Percentiles rank a stretch among this genome's conserved stretches.
Evolutionary conservation across 2,888 invertebrate species (phyloP).

Genomic region (Caenorhabditis sp.): DNA sequence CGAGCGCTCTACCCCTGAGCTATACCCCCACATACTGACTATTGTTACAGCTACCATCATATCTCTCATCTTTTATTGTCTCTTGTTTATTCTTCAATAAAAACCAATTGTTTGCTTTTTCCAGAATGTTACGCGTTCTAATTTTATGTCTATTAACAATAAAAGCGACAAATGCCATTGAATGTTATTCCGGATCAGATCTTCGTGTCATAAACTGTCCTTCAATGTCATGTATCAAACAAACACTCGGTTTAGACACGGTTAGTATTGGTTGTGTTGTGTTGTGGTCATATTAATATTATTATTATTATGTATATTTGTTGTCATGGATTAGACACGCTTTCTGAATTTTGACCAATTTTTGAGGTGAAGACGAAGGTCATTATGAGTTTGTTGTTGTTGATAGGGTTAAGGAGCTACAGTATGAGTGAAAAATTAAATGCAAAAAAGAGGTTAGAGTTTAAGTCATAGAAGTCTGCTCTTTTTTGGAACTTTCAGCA

Average conservation of each 20-base stretch:
- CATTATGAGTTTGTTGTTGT: neutral
- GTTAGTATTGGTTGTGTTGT: constrained; percentile 36
- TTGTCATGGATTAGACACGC: constrained; percentile 16
- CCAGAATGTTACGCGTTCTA: neutral
- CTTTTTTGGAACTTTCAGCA: too few species aligned
- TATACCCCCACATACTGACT: constrained; percentile 40
- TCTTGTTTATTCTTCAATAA: neutral
- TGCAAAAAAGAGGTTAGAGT: too few species aligned
- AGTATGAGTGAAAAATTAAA: too few species aligned
- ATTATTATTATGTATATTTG: neutral
- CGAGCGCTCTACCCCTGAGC: constrained; percentile 63
- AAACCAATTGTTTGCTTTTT: neutral
- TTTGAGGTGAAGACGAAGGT: neutral
- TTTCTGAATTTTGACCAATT: constrained; percentile 1
- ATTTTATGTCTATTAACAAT: neutral
- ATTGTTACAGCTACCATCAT: neutral
- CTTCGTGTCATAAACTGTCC: constrained; percentile 67
- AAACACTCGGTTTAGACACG: constrained; percentile 69
- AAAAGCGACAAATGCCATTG: constrained; percentile 41
- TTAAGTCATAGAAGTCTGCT: too few species aligned
- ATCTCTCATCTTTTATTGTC: neutral
- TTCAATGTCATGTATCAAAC: constrained; percentile 67
- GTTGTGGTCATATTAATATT: neutral
- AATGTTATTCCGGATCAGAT: constrained; percentile 69
- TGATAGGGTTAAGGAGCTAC: neutral